A percentile compares a stretch with the other conserved stretches of the same genome.
These are phyloP conservation scores for Characodon lateralis DNA, from an alignment of 2,797 vertebrate species.

Conservation along the genomic window DNA sequence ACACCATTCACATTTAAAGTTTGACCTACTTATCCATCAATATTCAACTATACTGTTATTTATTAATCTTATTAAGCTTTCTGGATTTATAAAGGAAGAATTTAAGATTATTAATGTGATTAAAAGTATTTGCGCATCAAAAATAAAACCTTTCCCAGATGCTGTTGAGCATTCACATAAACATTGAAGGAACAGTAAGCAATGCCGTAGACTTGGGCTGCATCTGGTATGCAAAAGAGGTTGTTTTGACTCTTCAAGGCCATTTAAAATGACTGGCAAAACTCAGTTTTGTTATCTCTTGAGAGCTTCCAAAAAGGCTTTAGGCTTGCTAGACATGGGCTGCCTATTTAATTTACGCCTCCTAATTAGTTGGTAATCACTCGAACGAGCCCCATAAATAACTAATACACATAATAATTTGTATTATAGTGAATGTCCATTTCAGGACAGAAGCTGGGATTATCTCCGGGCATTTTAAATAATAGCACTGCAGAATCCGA, in stretches of 20 bases:
- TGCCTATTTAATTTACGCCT: background rate
- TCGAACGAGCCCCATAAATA: slow-evolving; percentile 58
- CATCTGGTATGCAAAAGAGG: background rate
- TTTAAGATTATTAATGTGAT: no score
- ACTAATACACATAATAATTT: slow-evolving; percentile 61
- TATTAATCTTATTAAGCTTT: no score
- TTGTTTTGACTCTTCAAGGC: background rate
- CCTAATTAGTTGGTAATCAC: background rate
- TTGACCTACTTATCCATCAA: no score
- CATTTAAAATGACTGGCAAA: background rate
- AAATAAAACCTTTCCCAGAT: background rate
- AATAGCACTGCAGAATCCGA: slow-evolving; percentile 49
- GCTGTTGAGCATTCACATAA: background rate
- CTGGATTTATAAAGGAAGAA: no score
- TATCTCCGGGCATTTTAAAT: slow-evolving; percentile 57
- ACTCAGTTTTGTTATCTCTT: background rate
- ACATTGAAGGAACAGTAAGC: background rate
- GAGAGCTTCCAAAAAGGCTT: background rate
- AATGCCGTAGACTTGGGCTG: background rate
- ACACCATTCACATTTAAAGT: no score
- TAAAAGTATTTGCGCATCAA: background rate
- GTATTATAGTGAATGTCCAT: slow-evolving; percentile 59
- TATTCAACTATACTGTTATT: no score
- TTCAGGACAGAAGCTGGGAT: slow-evolving; percentile 60
- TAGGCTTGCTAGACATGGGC: background rate